Percentiles rank a stretch among this genome's conserved stretches.
phyloP scores from a whole-genome alignment of 2,113 vertebrate species.

The Amia ocellicauda region DNA sequence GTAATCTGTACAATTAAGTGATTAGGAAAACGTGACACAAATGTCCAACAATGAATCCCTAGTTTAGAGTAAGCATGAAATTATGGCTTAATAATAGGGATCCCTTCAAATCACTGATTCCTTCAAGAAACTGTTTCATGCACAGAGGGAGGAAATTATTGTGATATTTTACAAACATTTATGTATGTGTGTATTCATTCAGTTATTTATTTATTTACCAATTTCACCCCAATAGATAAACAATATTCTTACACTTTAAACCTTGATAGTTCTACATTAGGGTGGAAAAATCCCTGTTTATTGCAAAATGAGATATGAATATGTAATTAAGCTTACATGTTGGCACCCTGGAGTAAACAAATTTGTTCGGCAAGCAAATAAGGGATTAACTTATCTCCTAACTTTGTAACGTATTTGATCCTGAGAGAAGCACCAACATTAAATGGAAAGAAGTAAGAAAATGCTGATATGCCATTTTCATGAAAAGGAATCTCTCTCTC shows the following conservation, averaged over 20 bases:
- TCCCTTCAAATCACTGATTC: too few relatives aligned
- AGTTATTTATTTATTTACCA: too few relatives aligned
- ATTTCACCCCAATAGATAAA: background rate
- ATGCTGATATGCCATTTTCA: slow-evolving; percentile 67
- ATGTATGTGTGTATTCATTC: too few relatives aligned
- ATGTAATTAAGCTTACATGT: slow-evolving; percentile 57
- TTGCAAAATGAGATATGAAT: slow-evolving; percentile 64
- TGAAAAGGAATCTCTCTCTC: slow-evolving; percentile 61
- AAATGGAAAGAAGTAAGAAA: slow-evolving; percentile 65
- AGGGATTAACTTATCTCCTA: slow-evolving; percentile 72
- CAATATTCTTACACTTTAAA: slow-evolving; percentile 32
- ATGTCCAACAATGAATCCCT: too few relatives aligned
- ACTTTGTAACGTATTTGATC: slow-evolving; percentile 72
- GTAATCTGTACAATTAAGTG: too few relatives aligned
- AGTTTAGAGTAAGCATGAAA: too few relatives aligned
- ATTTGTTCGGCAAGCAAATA: slow-evolving; percentile 63
- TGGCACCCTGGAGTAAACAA: slow-evolving; percentile 69
- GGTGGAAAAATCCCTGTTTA: slow-evolving; percentile 55
- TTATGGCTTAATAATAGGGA: too few relatives aligned
- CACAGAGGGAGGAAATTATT: too few relatives aligned
- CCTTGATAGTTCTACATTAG: slow-evolving; percentile 36
- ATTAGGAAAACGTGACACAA: too few relatives aligned
- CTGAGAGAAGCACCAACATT: slow-evolving; percentile 78
- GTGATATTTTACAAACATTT: too few relatives aligned
- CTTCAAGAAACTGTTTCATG: too few relatives aligned